Percentiles rank a stretch among this genome's conserved stretches.
Conservation (phyloP, 2,888 invertebrate species). For the Pemphredon lugubris region DNA sequence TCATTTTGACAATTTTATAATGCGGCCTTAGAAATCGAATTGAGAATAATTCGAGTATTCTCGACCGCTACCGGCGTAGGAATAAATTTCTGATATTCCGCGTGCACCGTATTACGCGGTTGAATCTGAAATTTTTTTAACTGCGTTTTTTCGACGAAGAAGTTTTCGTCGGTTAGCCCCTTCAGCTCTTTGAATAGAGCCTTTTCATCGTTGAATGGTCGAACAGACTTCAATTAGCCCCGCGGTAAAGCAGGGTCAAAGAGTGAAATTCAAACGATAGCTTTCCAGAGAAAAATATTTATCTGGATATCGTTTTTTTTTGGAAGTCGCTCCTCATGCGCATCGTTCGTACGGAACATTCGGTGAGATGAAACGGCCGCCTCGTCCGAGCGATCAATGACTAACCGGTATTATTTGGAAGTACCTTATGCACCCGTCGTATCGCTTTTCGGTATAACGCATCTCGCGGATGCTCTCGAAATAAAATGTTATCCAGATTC, state of each 20-base stretch:
- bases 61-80: too few species aligned
- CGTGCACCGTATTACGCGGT: too few species aligned
- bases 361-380: constrained; percentile 20
- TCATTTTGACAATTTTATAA: constrained; percentile 40
- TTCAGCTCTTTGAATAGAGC: neutral
- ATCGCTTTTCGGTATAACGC: too few species aligned
- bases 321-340: constrained; percentile 47
- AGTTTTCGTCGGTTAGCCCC: neutral
- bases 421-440: too few species aligned
- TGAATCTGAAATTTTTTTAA: neutral
- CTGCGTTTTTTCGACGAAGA: neutral
- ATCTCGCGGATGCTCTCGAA: too few species aligned
- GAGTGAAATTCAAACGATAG: constrained; percentile 27
- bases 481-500: too few species aligned
- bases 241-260: constrained; percentile 33
- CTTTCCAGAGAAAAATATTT: constrained; percentile 13
- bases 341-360: constrained; percentile 42
- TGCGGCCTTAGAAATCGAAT: too few species aligned
- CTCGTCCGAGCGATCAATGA: constrained; percentile 49
- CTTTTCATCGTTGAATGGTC: constrained; percentile 11
- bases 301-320: too few species aligned
- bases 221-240: constrained; percentile 44
- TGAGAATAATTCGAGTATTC: too few species aligned
- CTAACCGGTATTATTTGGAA: constrained; percentile 37
- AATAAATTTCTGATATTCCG: too few species aligned